Conservation (phyloP, 1,140 invertebrate genomes). For the Drosophila arizonae region DNA sequence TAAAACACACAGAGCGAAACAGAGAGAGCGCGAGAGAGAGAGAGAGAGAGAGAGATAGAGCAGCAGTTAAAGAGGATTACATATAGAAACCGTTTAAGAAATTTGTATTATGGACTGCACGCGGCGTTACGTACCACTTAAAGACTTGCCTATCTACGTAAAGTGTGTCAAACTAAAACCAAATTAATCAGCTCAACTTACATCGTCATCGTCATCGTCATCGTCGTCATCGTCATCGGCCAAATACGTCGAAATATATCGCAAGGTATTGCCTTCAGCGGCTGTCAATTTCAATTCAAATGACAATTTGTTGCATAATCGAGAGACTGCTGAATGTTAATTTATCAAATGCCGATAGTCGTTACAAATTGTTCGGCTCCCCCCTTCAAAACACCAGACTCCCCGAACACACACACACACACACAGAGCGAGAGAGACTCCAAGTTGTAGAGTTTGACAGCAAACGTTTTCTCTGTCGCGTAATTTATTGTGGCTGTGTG, state of each 20-base stretch:
- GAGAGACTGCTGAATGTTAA: slow-evolving; percentile 74
- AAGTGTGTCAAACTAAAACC: slow-evolving; percentile 66
- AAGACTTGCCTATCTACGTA: slow-evolving; percentile 13
- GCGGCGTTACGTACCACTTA: slow-evolving; percentile 20
- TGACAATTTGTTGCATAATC: slow-evolving; percentile 80
- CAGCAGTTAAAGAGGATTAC: slow-evolving; percentile 38
- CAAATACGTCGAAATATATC: slow-evolving; percentile 30
- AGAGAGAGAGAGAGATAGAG: neutral
- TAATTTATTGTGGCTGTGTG: slow-evolving; percentile 45
- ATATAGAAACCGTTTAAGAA: slow-evolving; percentile 60
- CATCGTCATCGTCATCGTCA: slow-evolving; percentile 19
- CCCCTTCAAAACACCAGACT: slow-evolving; percentile 39
- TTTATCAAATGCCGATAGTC: slow-evolving; percentile 76
- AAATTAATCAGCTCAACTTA: slow-evolving; percentile 71
- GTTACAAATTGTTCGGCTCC: slow-evolving; percentile 72
- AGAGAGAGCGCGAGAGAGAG: neutral
- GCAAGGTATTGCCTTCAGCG: slow-evolving; percentile 43
- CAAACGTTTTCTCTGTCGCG: slow-evolving; percentile 40
- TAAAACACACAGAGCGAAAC: neutral
- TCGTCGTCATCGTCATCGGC: slow-evolving; percentile 24
- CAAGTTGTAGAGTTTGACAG: slow-evolving; percentile 34
- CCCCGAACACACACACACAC: slow-evolving; percentile 12
- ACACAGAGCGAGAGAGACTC: slow-evolving; percentile 2
- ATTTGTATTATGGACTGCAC: slow-evolving; percentile 38
- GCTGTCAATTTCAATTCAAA: slow-evolving; percentile 77